Percentiles rank a stretch among this genome's conserved stretches.
These are phyloP conservation scores for Bagarius yarrelli DNA, from an alignment of 2,113 vertebrate species.

Conservation along the genomic window DNA sequence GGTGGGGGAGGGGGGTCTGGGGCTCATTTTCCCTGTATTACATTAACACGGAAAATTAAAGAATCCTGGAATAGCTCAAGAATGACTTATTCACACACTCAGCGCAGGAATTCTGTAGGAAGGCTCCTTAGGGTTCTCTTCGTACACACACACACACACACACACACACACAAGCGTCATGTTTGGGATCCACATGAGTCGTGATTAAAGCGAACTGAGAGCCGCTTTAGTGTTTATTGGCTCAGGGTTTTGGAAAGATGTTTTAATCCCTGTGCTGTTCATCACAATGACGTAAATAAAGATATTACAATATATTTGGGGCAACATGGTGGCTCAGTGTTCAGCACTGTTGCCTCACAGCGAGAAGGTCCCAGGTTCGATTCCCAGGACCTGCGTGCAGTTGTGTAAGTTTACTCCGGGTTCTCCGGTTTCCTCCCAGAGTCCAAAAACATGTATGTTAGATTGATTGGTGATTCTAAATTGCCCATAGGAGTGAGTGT, in stretches of 20 bases:
- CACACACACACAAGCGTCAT: not conserved
- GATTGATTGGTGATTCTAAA: no score
- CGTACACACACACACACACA: not conserved
- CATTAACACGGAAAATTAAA: constrained; percentile 39
- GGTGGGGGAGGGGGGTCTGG: not conserved
- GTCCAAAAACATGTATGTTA: no score
- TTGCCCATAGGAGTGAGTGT: no score
- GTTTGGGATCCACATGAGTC: not conserved
- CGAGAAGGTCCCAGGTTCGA: no score
- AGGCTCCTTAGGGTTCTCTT: not conserved
- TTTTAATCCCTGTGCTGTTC: not conserved
- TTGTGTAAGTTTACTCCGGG: no score
- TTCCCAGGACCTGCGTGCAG: no score
- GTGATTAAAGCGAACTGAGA: not conserved
- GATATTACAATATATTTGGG: no score
- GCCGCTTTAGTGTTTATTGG: not conserved
- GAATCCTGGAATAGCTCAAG: constrained; percentile 29
- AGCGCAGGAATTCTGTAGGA: not conserved
- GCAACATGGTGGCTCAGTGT: no score
- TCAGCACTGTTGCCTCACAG: no score
- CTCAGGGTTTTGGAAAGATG: not conserved
- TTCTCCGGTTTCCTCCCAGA: no score
- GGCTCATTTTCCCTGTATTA: constrained; percentile 21
- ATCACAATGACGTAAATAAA: no score
- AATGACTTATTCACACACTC: constrained; percentile 24